Evolutionary conservation across 2,888 invertebrate genomes (phyloP).

Genomic region (Ochropleura plecta): DNA sequence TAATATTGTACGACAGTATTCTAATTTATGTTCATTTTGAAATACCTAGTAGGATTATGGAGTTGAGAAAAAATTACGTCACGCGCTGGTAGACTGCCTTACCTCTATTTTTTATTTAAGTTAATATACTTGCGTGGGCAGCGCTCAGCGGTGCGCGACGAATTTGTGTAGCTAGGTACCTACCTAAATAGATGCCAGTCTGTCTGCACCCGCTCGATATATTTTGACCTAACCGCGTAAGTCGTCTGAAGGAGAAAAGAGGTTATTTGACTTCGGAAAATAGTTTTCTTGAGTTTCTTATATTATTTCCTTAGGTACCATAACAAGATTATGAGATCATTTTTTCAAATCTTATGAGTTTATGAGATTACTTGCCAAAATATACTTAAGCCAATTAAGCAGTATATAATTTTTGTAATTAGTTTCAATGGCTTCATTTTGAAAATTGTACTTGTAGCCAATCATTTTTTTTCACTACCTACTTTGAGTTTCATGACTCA

Average conservation of each 20-base stretch:
- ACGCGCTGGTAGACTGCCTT: neutral
- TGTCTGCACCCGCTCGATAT: constrained; percentile 14
- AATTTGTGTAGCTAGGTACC: neutral
- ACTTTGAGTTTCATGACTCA: neutral
- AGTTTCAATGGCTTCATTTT: neutral
- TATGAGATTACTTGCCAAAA: neutral
- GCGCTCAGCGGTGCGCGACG: constrained; percentile 14
- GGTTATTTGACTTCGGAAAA: constrained; percentile 4
- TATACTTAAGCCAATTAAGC: neutral
- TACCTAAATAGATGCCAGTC: neutral
- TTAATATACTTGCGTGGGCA: neutral
- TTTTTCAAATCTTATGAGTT: neutral
- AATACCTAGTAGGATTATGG: neutral
- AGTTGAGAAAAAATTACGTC: neutral
- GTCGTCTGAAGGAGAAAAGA: constrained; percentile 24
- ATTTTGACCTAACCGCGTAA: constrained; percentile 6
- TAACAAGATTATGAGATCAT: constrained; percentile 22
- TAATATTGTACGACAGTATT: neutral
- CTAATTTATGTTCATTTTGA: neutral
- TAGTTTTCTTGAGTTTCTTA: neutral
- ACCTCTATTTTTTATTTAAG: neutral
- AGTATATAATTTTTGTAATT: neutral
- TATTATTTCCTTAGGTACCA: neutral
- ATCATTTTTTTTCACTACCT: neutral
- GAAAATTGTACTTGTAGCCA: neutral